Evolutionary conservation across 1,140 invertebrate genomes (phyloP).

Genomic region (Chelonus insularis): DNA sequence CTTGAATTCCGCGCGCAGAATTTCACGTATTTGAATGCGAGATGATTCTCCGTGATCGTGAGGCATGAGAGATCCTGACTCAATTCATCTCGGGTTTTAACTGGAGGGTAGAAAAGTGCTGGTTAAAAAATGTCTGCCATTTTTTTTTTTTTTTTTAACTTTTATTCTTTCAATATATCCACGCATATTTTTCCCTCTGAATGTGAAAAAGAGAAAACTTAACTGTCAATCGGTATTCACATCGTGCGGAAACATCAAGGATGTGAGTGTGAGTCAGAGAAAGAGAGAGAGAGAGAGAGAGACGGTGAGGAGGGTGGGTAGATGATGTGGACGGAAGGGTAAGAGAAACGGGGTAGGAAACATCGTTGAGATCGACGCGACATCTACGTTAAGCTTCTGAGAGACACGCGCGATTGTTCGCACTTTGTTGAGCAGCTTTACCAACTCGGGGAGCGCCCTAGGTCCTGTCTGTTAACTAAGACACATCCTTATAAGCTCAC

Average conservation of each 20-base stretch:
- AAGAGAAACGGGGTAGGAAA: constrained; percentile 1
- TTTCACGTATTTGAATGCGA: constrained; percentile 32
- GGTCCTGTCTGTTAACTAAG: background rate
- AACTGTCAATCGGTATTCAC: constrained; percentile 17
- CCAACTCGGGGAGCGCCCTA: constrained; percentile 10
- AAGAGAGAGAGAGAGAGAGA: background rate
- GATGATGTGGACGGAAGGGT: background rate
- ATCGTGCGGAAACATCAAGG: constrained; percentile 12
- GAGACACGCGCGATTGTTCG: constrained; percentile 25
- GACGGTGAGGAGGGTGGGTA: background rate
- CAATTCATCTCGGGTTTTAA: constrained; percentile 1
- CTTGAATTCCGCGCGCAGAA: constrained; percentile 32
- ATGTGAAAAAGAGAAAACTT: constrained; percentile 1
- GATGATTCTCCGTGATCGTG: constrained; percentile 27
- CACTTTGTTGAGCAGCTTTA: constrained; percentile 24
- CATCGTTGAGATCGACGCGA: constrained; percentile 15
- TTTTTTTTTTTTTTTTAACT: too few relatives aligned
- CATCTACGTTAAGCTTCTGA: constrained; percentile 25
- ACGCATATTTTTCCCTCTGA: background rate
- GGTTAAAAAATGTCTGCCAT: background rate
- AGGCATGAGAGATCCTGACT: background rate
- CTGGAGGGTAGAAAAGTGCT: background rate
- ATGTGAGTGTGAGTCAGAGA: background rate
- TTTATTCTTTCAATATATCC: background rate
- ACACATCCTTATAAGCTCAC: background rate